A percentile compares a stretch with the other conserved stretches of the same genome.
phyloP scores from a whole-genome alignment of 2,113 vertebrate species.

The Eira barbara region DNA sequence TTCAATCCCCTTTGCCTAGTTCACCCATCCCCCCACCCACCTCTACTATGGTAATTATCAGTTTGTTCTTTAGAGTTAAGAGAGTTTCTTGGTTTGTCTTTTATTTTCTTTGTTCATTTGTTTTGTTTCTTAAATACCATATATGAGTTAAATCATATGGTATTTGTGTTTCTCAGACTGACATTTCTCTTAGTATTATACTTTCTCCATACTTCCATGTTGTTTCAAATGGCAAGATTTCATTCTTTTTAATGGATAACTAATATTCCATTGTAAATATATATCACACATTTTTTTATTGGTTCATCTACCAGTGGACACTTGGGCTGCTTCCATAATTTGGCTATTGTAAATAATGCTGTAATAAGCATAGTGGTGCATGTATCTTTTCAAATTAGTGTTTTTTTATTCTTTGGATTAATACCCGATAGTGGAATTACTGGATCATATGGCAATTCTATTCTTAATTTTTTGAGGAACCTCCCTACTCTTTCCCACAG shows the following conservation, averaged over 20 bases:
- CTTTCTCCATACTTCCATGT: not conserved
- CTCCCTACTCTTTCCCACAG: not conserved
- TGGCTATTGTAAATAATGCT: not conserved
- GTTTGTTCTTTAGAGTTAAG: not conserved
- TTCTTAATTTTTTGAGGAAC: not conserved
- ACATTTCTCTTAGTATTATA: not conserved
- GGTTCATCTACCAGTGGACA: not conserved
- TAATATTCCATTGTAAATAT: not conserved
- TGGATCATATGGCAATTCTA: not conserved
- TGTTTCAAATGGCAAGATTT: not conserved
- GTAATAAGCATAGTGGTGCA: not conserved
- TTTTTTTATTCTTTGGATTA: not conserved
- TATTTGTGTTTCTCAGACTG: not conserved
- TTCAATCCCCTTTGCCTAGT: not conserved
- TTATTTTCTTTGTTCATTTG: not conserved
- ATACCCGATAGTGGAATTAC: not conserved
- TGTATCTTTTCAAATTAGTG: not conserved
- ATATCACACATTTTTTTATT: not conserved
- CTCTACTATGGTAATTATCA: not conserved
- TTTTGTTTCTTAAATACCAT: not conserved
- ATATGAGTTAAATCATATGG: not conserved
- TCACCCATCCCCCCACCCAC: not conserved
- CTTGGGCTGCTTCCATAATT: not conserved
- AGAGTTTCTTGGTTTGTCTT: not conserved
- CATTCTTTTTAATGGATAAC: not conserved